Conservation (phyloP, 2,113 vertebrate genomes). For the Pontoporia blainvillei region DNA sequence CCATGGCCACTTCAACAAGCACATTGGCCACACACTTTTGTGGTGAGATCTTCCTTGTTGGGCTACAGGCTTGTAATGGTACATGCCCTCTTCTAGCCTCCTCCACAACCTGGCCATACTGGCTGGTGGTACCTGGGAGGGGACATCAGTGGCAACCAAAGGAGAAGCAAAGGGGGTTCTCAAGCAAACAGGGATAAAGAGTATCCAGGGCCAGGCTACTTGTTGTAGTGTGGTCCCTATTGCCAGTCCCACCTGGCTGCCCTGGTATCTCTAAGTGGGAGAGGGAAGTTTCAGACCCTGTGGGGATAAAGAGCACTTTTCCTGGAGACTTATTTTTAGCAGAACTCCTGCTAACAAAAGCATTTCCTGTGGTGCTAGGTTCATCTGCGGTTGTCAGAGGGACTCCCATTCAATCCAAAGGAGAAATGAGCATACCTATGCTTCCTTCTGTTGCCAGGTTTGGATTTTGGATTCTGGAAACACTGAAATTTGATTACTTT, state of each 20-base stretch:
- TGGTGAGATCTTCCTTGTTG: background rate
- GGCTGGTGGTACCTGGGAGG: fast-evolving
- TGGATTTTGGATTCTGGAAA: background rate
- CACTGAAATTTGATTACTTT: background rate
- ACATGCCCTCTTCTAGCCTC: background rate
- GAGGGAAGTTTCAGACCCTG: background rate
- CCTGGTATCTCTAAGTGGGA: background rate
- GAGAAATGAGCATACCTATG: background rate
- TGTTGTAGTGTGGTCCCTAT: background rate
- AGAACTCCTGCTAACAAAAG: background rate
- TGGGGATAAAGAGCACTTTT: background rate
- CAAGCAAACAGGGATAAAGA: background rate
- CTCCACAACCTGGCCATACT: background rate
- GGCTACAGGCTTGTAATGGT: background rate
- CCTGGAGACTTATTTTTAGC: background rate
- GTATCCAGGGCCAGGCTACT: background rate
- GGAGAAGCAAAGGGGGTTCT: background rate
- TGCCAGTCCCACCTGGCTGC: background rate
- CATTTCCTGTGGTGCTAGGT: background rate
- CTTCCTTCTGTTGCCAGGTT: background rate
- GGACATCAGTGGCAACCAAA: background rate
- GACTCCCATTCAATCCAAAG: background rate
- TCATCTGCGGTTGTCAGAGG: background rate
- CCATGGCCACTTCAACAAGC: background rate
- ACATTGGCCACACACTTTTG: background rate